A percentile compares a stretch with the other conserved stretches of the same genome.
These are phyloP conservation scores for Pseudopipra pipra DNA, from an alignment of 2,113 vertebrate genomes.

Conservation along the genomic window DNA sequence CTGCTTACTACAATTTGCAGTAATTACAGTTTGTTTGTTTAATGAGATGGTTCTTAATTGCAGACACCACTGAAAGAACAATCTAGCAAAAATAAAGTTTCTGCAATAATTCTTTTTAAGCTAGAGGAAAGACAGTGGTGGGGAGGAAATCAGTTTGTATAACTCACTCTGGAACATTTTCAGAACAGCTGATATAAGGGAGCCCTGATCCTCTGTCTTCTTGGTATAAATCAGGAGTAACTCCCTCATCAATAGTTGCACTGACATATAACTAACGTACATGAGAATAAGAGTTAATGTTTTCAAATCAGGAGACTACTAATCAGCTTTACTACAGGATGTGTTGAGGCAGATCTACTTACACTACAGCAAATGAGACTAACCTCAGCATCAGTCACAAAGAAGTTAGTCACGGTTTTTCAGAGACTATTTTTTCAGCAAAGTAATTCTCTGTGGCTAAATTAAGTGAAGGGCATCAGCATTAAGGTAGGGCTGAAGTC, in stretches of 20 bases:
- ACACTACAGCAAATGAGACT: neutral
- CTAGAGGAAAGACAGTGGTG: slow-evolving; percentile 20
- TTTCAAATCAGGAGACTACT: neutral
- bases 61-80: slow-evolving; percentile 74
- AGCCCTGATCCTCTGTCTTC: neutral
- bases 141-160: slow-evolving; percentile 14
- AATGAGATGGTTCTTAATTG: slow-evolving; percentile 75
- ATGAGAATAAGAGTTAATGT: neutral
- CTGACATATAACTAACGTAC: neutral
- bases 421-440: neutral
- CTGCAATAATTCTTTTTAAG: slow-evolving; percentile 1
- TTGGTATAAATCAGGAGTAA: neutral
- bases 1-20: slow-evolving; percentile 74
- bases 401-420: neutral
- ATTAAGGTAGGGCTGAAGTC: too few relatives aligned
- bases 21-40: slow-evolving; percentile 79
- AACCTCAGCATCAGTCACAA: rapidly evolving
- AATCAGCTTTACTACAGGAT: neutral
- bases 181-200: neutral
- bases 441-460: neutral
- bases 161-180: slow-evolving; percentile 29
- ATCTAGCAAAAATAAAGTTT: slow-evolving; percentile 63
- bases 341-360: neutral
- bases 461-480: neutral
- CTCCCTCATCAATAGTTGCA: neutral